Evolutionary conservation across 2,113 vertebrate genomes (phyloP).

Genomic region (Promerops cafer): DNA sequence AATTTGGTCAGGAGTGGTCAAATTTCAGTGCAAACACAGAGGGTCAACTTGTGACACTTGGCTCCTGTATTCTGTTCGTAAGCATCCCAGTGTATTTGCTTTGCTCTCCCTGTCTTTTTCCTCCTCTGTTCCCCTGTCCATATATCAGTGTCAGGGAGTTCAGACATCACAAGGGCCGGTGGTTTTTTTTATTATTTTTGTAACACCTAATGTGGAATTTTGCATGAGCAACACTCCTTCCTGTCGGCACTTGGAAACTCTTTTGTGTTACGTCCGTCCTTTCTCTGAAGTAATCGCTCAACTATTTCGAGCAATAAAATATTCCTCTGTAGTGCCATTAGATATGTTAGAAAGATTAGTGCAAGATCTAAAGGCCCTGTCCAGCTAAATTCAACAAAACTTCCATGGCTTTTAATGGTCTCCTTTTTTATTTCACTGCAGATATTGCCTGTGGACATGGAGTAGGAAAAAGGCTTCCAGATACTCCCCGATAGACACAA

Average conservation of each 20-base stretch:
- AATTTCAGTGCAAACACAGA: slow-evolving; percentile 31
- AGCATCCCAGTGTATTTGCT: slow-evolving; percentile 46
- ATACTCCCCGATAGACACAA: accelerated
- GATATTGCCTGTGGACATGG: neutral
- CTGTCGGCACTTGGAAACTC: slow-evolving; percentile 62
- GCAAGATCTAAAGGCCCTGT: neutral
- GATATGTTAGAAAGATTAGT: slow-evolving; percentile 23
- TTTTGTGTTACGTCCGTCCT: slow-evolving; percentile 63
- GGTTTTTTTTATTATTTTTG: slow-evolving; percentile 58
- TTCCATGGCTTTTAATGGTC: neutral
- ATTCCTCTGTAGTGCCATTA: neutral
- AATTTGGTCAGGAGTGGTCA: neutral
- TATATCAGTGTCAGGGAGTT: slow-evolving; percentile 58
- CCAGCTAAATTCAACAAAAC: neutral
- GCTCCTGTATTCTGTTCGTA: slow-evolving; percentile 26
- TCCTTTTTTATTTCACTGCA: neutral
- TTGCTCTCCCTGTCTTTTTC: slow-evolving; percentile 51
- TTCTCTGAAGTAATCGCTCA: slow-evolving; percentile 59
- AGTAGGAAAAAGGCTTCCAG: neutral
- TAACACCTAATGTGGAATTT: slow-evolving; percentile 65
- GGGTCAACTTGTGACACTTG: slow-evolving; percentile 52
- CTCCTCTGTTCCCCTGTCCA: slow-evolving; percentile 41
- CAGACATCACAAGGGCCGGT: slow-evolving; percentile 58
- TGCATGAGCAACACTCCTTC: slow-evolving; percentile 61
- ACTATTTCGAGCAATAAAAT: slow-evolving; percentile 62